Conservation (phyloP, 2,113 vertebrate genomes). For the Actenoides hombroni region DNA sequence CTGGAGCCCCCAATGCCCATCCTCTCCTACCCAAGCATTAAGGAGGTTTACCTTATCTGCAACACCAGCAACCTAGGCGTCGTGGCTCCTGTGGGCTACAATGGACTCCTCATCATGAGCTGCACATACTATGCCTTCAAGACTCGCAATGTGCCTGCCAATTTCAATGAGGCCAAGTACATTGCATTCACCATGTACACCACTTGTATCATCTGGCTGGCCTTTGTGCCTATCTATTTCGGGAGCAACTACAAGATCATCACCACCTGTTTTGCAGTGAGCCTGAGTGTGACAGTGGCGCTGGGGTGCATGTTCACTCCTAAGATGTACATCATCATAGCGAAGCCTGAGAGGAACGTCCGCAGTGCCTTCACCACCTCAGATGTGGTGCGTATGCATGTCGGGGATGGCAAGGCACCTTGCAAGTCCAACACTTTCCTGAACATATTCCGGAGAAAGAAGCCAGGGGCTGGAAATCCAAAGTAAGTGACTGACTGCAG, state of each 20-base stretch:
- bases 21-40: constrained; percentile 94
- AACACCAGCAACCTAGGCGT: constrained; percentile 96
- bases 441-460: constrained; percentile 98
- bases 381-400: constrained; percentile 97
- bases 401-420: constrained; percentile 93
- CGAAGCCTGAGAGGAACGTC: constrained; percentile 96
- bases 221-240: constrained; percentile 98
- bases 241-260: constrained; percentile 99
- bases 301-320: constrained; percentile 99
- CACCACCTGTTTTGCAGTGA: constrained; percentile 97
- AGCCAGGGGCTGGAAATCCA: constrained; percentile 84
- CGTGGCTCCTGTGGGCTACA: constrained; percentile 97
- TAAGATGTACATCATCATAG: constrained; percentile 99
- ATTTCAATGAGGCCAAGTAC: constrained; percentile 99
- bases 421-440: constrained; percentile 92
- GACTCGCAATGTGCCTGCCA: constrained; percentile 96
- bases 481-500: constrained; percentile 79
- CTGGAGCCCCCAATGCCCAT: constrained; percentile 95
- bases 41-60: constrained; percentile 97
- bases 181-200: constrained; percentile 99
- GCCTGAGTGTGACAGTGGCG: constrained; percentile 96
- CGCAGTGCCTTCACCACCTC: constrained; percentile 99
- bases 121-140: constrained; percentile 99
- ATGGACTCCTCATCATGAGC: constrained; percentile 97
- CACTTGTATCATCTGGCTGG: constrained; percentile 99